Evolutionary conservation across 1,140 invertebrate species (phyloP).

Genomic region (Telenomus remus): DNA sequence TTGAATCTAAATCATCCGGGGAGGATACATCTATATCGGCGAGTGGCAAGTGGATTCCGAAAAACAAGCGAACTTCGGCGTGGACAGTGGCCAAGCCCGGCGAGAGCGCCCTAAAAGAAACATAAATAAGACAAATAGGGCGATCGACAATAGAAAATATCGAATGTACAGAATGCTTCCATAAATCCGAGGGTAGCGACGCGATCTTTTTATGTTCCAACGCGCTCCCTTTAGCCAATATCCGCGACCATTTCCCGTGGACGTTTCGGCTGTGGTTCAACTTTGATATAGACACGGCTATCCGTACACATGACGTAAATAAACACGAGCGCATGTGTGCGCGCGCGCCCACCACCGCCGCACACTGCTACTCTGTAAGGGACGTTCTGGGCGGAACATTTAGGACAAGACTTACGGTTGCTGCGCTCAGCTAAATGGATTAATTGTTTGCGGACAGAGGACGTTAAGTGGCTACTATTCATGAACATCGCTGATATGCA

Average conservation of each 20-base stretch:
- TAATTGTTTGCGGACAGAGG: slow-evolving; percentile 58
- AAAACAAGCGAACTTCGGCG: slow-evolving; percentile 59
- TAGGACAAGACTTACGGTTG: slow-evolving; percentile 51
- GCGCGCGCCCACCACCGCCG: slow-evolving; percentile 11
- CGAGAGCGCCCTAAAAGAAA: slow-evolving; percentile 71
- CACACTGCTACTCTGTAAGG: slow-evolving; percentile 42
- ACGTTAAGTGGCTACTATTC: slow-evolving; percentile 60
- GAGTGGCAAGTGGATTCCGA: slow-evolving; percentile 59
- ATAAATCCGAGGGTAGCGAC: slow-evolving; percentile 66
- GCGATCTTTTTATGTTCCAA: slow-evolving; percentile 74
- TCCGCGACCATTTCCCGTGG: slow-evolving; percentile 68
- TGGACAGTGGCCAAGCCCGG: slow-evolving; percentile 66
- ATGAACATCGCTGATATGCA: slow-evolving; percentile 39
- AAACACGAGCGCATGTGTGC: slow-evolving; percentile 28
- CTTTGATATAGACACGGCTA: slow-evolving; percentile 62
- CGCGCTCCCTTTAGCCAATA: slow-evolving; percentile 71
- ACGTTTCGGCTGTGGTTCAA: slow-evolving; percentile 63
- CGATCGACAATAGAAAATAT: slow-evolving; percentile 76
- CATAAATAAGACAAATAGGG: slow-evolving; percentile 76
- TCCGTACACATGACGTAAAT: slow-evolving; percentile 36
- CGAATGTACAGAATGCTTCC: slow-evolving; percentile 73
- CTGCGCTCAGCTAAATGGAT: slow-evolving; percentile 54
- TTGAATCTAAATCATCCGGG: slow-evolving; percentile 58
- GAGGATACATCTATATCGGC: slow-evolving; percentile 34
- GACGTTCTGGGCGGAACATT: slow-evolving; percentile 47